A percentile compares a stretch with the other conserved stretches of the same genome.
Evolutionary conservation across 2,113 vertebrate genomes (phyloP).

Genomic region (Oryctolagus cuniculus): DNA sequence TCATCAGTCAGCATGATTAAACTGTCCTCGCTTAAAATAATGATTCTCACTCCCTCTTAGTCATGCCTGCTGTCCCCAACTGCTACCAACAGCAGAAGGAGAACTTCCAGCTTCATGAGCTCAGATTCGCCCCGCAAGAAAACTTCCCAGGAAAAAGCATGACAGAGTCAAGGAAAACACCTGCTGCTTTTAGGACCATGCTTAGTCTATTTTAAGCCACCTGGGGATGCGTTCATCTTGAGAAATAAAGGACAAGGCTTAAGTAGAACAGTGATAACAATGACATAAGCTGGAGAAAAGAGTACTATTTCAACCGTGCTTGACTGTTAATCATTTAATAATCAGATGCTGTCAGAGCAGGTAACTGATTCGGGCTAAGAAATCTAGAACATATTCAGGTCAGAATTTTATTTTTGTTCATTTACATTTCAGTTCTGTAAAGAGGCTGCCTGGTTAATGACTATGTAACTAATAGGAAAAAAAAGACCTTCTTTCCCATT

Average conservation of each 20-base stretch:
- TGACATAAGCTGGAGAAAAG: not conserved
- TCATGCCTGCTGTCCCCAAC: constrained; percentile 20
- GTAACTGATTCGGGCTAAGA: constrained; percentile 1
- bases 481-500: not conserved
- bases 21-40: constrained; percentile 64
- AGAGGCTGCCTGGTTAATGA: not conserved
- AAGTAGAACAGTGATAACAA: not conserved
- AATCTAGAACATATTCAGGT: not conserved
- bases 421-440: constrained; percentile 37
- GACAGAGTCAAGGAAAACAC: constrained; percentile 32
- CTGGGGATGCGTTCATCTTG: not conserved
- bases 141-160: constrained; percentile 17
- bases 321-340: not conserved
- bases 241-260: constrained; percentile 16
- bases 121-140: constrained; percentile 35
- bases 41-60: constrained; percentile 12
- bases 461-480: not conserved
- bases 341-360: not conserved
- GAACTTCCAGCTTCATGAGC: not conserved
- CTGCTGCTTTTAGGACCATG: not conserved
- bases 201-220: constrained; percentile 47
- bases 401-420: constrained; percentile 43
- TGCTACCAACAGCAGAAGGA: constrained; percentile 30
- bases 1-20: constrained; percentile 64
- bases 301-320: not conserved